Evolutionary conservation across 2,113 vertebrate species (phyloP).

Genomic region (Mus spicilegus): DNA sequence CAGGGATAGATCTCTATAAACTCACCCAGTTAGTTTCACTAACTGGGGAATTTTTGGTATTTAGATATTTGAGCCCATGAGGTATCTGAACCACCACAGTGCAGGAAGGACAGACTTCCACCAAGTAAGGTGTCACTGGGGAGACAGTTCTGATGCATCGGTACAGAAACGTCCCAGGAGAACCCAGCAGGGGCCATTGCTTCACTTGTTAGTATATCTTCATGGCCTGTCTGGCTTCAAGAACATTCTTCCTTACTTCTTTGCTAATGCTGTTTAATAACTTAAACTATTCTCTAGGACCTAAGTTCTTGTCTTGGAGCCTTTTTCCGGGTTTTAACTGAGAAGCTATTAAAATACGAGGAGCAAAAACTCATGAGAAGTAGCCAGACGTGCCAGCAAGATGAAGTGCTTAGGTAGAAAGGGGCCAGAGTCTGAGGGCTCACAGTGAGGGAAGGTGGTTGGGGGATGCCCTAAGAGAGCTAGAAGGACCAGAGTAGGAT

Average conservation of each 20-base stretch:
- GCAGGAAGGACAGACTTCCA: background rate
- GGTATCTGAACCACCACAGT: background rate
- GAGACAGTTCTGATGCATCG: no score
- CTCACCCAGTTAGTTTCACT: background rate
- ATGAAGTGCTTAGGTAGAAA: background rate
- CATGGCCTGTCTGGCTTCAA: background rate
- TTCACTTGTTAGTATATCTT: accelerated
- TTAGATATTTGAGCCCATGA: no score
- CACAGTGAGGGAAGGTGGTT: accelerated
- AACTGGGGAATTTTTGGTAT: background rate
- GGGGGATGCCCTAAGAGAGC: background rate
- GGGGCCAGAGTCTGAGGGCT: background rate
- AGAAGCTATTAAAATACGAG: background rate
- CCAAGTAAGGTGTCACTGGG: background rate
- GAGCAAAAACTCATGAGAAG: background rate
- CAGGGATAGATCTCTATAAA: background rate
- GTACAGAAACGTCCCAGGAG: background rate
- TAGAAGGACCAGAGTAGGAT: background rate
- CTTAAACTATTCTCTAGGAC: background rate
- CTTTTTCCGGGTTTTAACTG: background rate
- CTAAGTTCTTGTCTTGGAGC: background rate
- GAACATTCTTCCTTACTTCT: background rate
- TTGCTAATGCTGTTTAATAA: background rate
- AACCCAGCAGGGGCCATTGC: background rate
- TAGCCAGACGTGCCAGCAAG: background rate